phyloP scores from a whole-genome alignment of 2,797 vertebrate genomes.

The Cephalopachus bancanus region DNA sequence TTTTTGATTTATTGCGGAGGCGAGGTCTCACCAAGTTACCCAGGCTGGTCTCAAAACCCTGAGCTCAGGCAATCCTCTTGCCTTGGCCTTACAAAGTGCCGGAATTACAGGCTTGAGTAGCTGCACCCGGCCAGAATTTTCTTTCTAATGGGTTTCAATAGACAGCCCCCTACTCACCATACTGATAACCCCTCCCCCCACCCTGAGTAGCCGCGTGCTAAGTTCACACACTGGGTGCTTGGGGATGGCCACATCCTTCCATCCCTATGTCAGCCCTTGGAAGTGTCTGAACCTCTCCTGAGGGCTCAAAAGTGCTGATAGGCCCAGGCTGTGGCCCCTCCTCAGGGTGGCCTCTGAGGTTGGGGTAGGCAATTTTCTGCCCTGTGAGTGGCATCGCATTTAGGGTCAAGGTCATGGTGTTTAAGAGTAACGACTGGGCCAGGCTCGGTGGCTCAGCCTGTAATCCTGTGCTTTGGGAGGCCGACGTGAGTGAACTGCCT shows the following conservation, averaged over 20 bases:
- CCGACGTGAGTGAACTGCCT: too few relatives aligned
- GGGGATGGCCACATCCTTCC: too few relatives aligned
- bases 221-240: not conserved
- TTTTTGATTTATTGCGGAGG: too few relatives aligned
- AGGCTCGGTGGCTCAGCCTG: too few relatives aligned
- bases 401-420: not conserved
- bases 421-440: not conserved
- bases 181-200: not conserved
- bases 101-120: too few relatives aligned
- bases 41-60: too few relatives aligned
- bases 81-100: too few relatives aligned
- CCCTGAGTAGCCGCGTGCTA: not conserved
- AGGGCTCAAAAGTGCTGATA: not conserved
- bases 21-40: too few relatives aligned
- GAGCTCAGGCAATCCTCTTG: too few relatives aligned
- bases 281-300: not conserved
- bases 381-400: not conserved
- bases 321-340: not conserved
- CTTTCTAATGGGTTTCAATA: not conserved
- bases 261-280: not conserved
- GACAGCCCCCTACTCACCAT: not conserved
- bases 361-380: not conserved
- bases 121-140: too few relatives aligned
- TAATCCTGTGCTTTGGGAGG: too few relatives aligned
- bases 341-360: not conserved